Conservation (phyloP, 2,888 invertebrate species). For the Caenorhabditis sp. region DNA sequence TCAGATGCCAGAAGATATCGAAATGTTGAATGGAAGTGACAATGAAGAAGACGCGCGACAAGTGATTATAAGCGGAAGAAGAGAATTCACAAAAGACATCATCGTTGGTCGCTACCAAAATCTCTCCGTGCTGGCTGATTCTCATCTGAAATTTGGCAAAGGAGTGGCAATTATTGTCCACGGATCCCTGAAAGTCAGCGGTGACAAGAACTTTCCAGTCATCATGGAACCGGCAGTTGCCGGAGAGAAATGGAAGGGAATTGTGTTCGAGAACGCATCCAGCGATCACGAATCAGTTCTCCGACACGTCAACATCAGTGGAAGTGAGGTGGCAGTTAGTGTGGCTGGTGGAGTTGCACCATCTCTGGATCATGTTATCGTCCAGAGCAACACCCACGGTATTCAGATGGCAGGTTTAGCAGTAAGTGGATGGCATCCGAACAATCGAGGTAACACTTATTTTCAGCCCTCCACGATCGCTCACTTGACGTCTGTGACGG, state of each 20-base stretch:
- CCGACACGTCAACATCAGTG: conserved; percentile 54
- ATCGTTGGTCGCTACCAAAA: conserved; percentile 2
- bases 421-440: conserved; percentile 10
- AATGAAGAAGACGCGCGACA: neutral
- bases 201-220: conserved; percentile 45
- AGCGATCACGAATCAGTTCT: conserved; percentile 13
- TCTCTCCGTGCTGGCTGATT: conserved; percentile 24
- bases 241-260: conserved; percentile 54
- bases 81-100: conserved; percentile 22
- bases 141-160: conserved; percentile 26
- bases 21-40: neutral
- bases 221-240: conserved; percentile 41
- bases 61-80: neutral
- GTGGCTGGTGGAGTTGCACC: conserved; percentile 40
- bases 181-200: conserved; percentile 47
- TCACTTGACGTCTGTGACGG: conserved; percentile 23
- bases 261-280: conserved; percentile 45
- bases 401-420: conserved; percentile 47
- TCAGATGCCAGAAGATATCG: neutral
- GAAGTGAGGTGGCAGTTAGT: conserved; percentile 51
- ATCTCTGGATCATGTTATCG: conserved; percentile 61
- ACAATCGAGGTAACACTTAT: neutral
- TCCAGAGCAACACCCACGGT: conserved; percentile 56
- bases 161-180: conserved; percentile 32
- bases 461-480: conserved; percentile 29